Evolutionary conservation across 2,113 vertebrate genomes (phyloP).

Genomic region (Ursus arctos): DNA sequence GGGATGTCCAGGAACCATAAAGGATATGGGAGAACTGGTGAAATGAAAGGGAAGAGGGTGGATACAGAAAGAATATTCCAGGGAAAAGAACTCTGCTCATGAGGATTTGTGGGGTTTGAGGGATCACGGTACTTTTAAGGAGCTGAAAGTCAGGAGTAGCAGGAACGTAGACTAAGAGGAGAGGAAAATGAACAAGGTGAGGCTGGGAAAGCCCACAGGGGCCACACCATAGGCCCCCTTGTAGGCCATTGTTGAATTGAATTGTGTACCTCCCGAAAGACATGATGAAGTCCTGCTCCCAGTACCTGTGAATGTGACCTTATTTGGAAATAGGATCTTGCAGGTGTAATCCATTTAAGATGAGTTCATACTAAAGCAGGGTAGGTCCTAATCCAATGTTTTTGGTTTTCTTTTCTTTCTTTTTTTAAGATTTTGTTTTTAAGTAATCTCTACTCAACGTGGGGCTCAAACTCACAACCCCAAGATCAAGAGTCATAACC

Average conservation of each 20-base stretch:
- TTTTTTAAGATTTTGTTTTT: neutral
- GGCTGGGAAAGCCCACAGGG: neutral
- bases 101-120: neutral
- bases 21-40: neutral
- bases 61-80: neutral
- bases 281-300: too few species aligned
- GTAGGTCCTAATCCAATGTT: neutral
- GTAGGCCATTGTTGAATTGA: neutral
- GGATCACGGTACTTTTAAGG: neutral
- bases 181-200: neutral
- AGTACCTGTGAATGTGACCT: neutral
- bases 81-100: neutral
- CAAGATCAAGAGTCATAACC: neutral
- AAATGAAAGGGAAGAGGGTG: fast-evolving
- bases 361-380: neutral
- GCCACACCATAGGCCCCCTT: neutral
- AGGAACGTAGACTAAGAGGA: neutral
- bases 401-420: neutral
- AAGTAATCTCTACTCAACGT: neutral
- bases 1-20: neutral
- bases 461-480: neutral
- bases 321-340: neutral
- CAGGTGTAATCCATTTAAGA: neutral
- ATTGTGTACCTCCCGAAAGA: neutral
- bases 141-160: neutral